Evolutionary conservation across 2,888 invertebrate species (phyloP).

Genomic region (Aquatica leii): DNA sequence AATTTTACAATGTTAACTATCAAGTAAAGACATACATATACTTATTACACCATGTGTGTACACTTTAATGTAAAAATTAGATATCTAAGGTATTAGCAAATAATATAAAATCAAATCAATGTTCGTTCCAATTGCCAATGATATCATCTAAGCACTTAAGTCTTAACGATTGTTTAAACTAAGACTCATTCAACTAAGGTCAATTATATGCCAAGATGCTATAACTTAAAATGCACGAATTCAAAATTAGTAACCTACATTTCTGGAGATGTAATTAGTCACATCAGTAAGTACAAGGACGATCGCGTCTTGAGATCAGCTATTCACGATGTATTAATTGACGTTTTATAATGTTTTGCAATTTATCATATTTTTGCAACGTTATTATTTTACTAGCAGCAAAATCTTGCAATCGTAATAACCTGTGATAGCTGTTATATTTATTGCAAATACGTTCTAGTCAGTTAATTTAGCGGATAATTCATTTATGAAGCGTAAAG

Average conservation of each 20-base stretch:
- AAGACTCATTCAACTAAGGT: constrained; percentile 25
- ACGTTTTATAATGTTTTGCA: constrained; percentile 27
- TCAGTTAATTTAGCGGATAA: too few species aligned
- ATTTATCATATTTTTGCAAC: constrained; percentile 25
- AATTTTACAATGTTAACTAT: too few species aligned
- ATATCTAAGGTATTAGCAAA: too few species aligned
- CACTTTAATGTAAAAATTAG: too few species aligned
- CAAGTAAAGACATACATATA: too few species aligned
- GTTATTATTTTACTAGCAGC: background rate
- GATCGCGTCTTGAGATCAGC: constrained; percentile 25
- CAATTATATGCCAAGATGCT: constrained; percentile 20
- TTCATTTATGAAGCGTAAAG: too few species aligned
- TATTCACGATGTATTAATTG: constrained; percentile 33
- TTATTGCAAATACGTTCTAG: too few species aligned
- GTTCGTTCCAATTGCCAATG: too few species aligned
- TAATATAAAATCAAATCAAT: too few species aligned
- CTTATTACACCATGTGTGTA: too few species aligned
- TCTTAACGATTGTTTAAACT: background rate
- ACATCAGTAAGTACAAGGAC: constrained; percentile 32
- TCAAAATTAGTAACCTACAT: constrained; percentile 35
- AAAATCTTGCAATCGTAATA: background rate
- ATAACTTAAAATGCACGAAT: constrained; percentile 31
- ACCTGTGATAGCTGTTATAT: background rate
- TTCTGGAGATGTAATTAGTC: constrained; percentile 33
- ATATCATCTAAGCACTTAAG: background rate